Evolutionary conservation across 2,797 vertebrate genomes (phyloP), one percentile per base, ranked within the genome.

Genomic region (Melanotaenia parkinsoni): DNA sequence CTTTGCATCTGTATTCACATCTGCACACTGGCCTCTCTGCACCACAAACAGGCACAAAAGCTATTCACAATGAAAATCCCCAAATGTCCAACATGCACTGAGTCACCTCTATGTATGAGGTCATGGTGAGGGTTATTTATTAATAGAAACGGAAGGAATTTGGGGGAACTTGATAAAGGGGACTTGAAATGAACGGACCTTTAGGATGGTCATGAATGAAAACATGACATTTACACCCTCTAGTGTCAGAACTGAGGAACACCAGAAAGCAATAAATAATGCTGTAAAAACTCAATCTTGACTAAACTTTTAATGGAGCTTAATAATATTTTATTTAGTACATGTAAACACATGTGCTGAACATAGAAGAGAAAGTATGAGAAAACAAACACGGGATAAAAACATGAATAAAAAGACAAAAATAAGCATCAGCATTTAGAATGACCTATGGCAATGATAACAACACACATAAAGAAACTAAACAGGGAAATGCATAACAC

Each of bases 191-290:
- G 3, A 40, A 76, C 7, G 5, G 9, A 33, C 24, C 37, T 68
- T 26, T 5, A 68, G 47, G 20, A 60, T 47, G 50, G 5, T 45
- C 7, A 58, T 0, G 10, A 33, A 59, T 74, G 28, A 68, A 81
- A 89, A 71, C 4, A 45, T 68, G 70, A 47, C 43, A 72, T 60
- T 63, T 72, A 20, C 58, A 54, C 92, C 89, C 87, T 91, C 93
- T 92, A 83, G 89, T 93, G 94, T 76, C 32, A 4, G 62, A 3
- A 79, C 5, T 45, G 30, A 11, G 53, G 53, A 86, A 74, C 59
- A 47, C 2, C 58, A 43, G 54, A 16, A 71, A 53, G 33, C 38
- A 64, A 38, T 63, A 0, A 63, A 45, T 20, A 37, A n/a, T 40
- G 2, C 16, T 16, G 58, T 14, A 30, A 8, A 30, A 28, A 20